Evolutionary conservation across 2,888 invertebrate species (phyloP).

Genomic region (Luperina testacea): DNA sequence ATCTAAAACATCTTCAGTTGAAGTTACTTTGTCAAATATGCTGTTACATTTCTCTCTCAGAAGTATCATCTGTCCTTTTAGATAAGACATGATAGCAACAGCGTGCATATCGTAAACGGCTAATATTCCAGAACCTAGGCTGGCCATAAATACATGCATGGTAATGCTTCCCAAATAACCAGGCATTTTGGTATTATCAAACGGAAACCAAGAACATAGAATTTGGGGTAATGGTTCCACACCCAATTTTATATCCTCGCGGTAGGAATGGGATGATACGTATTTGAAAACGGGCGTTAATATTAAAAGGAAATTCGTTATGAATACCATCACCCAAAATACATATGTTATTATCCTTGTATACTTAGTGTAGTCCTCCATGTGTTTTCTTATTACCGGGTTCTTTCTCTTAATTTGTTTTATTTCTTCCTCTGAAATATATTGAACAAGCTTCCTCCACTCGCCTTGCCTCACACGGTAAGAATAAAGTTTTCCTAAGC

Average conservation of each 20-base stretch:
- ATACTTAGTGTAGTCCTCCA: constrained; percentile 75
- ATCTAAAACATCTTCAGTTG: constrained; percentile 60
- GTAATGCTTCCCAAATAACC: constrained; percentile 74
- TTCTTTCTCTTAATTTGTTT: constrained; percentile 66
- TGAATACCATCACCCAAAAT: constrained; percentile 74
- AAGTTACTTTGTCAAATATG: constrained; percentile 69
- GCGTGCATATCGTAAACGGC: constrained; percentile 77
- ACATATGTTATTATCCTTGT: constrained; percentile 75
- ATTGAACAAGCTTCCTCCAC: constrained; percentile 53
- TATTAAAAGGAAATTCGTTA: constrained; percentile 71
- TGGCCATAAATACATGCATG: constrained; percentile 73
- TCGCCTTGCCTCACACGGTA: constrained; percentile 65
- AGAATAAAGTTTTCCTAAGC: constrained; percentile 70
- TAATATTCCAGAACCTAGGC: constrained; percentile 74
- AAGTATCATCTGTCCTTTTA: constrained; percentile 80
- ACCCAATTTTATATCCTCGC: constrained; percentile 70
- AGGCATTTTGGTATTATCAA: constrained; percentile 76
- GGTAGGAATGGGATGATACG: constrained; percentile 67
- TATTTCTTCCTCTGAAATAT: constrained; percentile 72
- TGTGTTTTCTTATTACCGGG: constrained; percentile 55
- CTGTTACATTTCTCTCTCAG: constrained; percentile 71
- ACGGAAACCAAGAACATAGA: constrained; percentile 81
- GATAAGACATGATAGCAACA: constrained; percentile 78
- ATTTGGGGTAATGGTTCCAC: constrained; percentile 77
- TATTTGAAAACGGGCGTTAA: constrained; percentile 75